Base-by-base conservation (phyloP, 1,140 invertebrate species). In the Magallana ariakensis region DNA sequence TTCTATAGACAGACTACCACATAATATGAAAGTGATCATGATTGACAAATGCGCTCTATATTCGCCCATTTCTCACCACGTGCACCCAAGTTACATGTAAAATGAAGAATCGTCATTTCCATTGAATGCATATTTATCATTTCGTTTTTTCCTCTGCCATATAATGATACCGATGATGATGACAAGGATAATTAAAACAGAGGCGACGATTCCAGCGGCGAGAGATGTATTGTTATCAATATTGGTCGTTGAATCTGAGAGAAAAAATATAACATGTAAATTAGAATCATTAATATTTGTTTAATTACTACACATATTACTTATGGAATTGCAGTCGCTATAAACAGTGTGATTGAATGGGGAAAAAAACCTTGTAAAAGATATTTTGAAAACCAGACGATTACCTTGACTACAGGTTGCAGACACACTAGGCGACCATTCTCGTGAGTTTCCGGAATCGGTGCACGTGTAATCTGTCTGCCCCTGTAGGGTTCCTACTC, bases 191-290 rank as follows among this genome's bases (percentile, higher is more conserved):
- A 82, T 80, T 9, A 90, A 70, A 19, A 87, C 85, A 82, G 57
- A 86, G 22, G 89, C 58, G 70, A 87, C 87, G 57, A 90, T 89
- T 53, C 87, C 90, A 85, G 87, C 60, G 16, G 89, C 89, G 81
- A 86, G 87, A 11, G 85, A 87, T 13, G 85, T 84, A 46, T 66
- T 54, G 19, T 13, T 22, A 70, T 19, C 8, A 8, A 10, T 1
- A 0, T 70, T 10, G 8, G 66, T 22, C 33, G 22, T 70, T 5
- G 62, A 70, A 11, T 70, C 66, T 70, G 66, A 70, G 33, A 26
- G 66, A 60, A 11, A 70, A 33, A 22, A 26, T 26, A 70, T 46
- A 4, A 1, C 2, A 46, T 46, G 33, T 46, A 46, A n/a, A 16
- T 19, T n/a, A 15, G 9, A 16, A 13, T 80, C 33, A 46, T 46